Evolutionary conservation across 2,113 vertebrate genomes (phyloP), one percentile per base, ranked within the genome.

Genomic region (Mixornis gularis): DNA sequence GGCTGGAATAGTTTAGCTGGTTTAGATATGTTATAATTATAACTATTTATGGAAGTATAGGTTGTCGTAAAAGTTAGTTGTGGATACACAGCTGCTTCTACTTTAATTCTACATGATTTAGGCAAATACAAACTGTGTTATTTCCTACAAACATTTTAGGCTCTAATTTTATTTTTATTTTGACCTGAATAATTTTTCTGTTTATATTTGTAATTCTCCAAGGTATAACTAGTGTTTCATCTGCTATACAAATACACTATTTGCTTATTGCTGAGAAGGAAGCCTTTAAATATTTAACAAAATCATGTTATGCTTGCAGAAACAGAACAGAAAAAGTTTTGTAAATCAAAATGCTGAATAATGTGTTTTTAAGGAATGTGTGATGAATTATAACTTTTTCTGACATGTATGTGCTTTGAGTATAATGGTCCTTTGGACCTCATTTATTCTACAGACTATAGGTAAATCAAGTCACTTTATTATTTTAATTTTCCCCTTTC

Each of bases 251-350:
- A 95, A 89, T 53, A 93, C 76, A 79, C 52, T 51, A 49, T 87
- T 89, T 94, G 48, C 56, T 93, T 92, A 62, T 89, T 62, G 32
- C 52, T 78, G 49, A 85, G 53, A 95, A 80, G 13, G 40, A 93
- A 89, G 4, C 14, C 29, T 87, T 94, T 87, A 96, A 95, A 95
- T 94, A 94, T 93, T 93, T 92, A 87, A 93, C 55, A 51, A 89
- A 94, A 93, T 68, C 32, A 34, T 53, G 13, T 74, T 86, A 64
- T 18, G 29, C 51, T 48, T 85, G 52, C 79, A 91, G 48, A 79
- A 90, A 91, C 56, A 76, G 63, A 93, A 76, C 13, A 77, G 44
- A 40, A 66, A 63, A 82, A 58, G 12, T 6, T 71, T 52, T 65
- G 30, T 48, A 72, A 74, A 78, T 77, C n/a, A 85, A 87, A 92